phyloP scores from a whole-genome alignment of 2,113 vertebrate species.

The Macquaria australasica region DNA sequence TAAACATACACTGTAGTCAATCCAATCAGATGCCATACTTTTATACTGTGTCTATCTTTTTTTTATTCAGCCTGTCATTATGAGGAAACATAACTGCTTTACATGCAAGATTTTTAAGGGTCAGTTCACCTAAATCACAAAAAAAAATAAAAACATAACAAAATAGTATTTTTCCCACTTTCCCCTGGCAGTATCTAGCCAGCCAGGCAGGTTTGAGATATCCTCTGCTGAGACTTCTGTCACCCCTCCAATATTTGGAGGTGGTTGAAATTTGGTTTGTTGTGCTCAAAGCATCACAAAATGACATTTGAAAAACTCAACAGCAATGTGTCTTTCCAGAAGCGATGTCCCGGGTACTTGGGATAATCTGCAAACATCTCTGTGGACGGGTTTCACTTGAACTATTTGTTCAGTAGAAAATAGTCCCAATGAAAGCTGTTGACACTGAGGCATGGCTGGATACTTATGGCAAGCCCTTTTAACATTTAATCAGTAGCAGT shows the following conservation, averaged over 20 bases:
- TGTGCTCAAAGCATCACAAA: neutral
- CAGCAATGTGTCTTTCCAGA: constrained; percentile 3
- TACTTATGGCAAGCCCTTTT: too few species aligned
- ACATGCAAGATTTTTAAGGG: neutral
- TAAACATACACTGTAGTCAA: neutral
- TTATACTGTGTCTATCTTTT: neutral
- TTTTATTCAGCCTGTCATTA: neutral
- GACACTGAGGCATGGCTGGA: neutral
- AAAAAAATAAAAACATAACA: neutral
- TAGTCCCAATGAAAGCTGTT: neutral
- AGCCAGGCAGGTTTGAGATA: neutral
- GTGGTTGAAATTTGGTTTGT: constrained; percentile 19
- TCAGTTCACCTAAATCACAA: neutral
- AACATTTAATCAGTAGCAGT: too few species aligned
- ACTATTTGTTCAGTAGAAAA: neutral
- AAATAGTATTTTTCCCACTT: neutral
- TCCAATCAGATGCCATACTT: neutral
- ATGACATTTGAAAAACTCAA: constrained; percentile 9
- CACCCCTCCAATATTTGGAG: neutral
- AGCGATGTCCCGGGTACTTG: neutral
- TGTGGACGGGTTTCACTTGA: neutral
- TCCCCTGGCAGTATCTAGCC: neutral
- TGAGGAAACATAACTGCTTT: neutral
- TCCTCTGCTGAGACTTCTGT: constrained; percentile 11
- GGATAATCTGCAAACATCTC: neutral